A percentile compares a stretch with the other conserved stretches of the same genome.
Conservation (phyloP, 2,113 vertebrate genomes). For the Rhinolophus ferrumequinum region DNA sequence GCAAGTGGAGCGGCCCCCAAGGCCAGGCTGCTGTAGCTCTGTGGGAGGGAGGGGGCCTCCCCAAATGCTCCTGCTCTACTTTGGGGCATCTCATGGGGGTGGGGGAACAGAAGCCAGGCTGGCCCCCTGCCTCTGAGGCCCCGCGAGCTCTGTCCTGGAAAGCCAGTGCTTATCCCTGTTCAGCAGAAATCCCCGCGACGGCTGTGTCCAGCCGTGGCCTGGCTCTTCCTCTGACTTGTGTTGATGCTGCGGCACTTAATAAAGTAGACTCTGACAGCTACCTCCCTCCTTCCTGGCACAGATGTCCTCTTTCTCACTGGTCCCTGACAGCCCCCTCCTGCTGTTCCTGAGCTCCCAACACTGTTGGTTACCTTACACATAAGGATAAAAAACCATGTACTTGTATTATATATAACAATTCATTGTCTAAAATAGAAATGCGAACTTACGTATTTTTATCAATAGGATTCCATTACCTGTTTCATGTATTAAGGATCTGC, state of each 20-base stretch:
- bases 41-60: neutral
- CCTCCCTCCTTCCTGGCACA: neutral
- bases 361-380: neutral
- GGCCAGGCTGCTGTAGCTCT: neutral
- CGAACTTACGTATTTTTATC: constrained; percentile 72
- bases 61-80: neutral
- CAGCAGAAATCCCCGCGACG: neutral
- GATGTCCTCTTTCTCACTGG: neutral
- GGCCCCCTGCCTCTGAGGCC: neutral
- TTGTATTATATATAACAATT: constrained; percentile 29
- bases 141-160: neutral
- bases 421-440: constrained; percentile 58
- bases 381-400: neutral
- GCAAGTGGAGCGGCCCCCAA: neutral
- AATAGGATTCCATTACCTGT: constrained; percentile 51
- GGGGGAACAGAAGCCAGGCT: neutral
- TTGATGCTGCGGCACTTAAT: constrained; percentile 51
- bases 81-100: neutral
- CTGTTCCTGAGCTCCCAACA: neutral
- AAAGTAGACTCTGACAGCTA: constrained; percentile 51
- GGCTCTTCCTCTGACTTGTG: constrained; percentile 10
- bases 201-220: neutral
- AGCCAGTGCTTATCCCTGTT: neutral
- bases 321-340: neutral
- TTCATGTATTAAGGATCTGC: neutral